phyloP scores from a whole-genome alignment of 2,888 invertebrate genomes.

The Steinernema hermaphroditum region DNA sequence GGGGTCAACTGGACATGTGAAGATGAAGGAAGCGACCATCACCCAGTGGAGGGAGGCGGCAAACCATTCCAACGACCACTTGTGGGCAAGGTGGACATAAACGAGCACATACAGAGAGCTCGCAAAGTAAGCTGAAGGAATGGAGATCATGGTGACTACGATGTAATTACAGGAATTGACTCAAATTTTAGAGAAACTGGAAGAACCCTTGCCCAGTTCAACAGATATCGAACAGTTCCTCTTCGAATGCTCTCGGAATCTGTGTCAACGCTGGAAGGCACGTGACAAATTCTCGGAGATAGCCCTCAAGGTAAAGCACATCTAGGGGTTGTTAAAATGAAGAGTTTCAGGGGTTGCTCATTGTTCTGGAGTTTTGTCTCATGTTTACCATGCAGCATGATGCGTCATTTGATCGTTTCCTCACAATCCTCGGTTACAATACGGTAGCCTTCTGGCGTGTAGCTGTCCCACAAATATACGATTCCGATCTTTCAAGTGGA shows the following conservation, averaged over 20 bases:
- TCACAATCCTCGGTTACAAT: constrained; percentile 52
- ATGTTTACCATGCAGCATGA: constrained; percentile 44
- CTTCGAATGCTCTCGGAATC: constrained; percentile 1
- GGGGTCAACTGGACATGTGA: constrained; percentile 21
- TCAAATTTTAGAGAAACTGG: constrained; percentile 6
- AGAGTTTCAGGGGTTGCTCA: constrained; percentile 49
- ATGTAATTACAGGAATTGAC: not conserved
- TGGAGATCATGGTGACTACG: not conserved
- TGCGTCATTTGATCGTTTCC: constrained; percentile 48
- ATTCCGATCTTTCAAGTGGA: constrained; percentile 55
- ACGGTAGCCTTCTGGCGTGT: constrained; percentile 59
- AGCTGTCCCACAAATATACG: constrained; percentile 55
- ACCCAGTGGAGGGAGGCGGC: not conserved
- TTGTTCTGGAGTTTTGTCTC: constrained; percentile 56
- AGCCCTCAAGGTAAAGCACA: constrained; percentile 1
- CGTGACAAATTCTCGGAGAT: constrained; percentile 13
- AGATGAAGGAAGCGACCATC: not conserved
- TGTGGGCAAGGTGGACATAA: not conserved
- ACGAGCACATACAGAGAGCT: not conserved
- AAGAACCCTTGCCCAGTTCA: not conserved
- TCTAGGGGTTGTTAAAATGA: not conserved
- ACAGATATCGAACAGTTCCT: constrained; percentile 4
- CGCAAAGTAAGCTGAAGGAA: not conserved
- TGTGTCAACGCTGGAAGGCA: constrained; percentile 14
- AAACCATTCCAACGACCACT: not conserved